Evolutionary conservation across 64 coral and sea anemone species (phyloP).

Genomic region (Stichodactyla mertensii): DNA sequence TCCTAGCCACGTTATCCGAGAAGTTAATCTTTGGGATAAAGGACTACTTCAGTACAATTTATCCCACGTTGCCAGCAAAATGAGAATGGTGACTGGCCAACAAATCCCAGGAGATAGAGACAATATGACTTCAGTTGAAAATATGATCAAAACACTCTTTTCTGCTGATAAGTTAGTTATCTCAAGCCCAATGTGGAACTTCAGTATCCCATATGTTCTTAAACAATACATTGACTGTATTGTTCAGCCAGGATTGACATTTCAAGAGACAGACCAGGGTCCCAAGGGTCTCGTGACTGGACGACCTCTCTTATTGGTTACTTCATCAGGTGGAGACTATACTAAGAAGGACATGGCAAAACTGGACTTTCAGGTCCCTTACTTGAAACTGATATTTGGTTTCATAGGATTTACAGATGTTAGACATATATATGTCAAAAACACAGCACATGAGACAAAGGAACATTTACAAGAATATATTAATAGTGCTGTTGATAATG

Average conservation of each 20-base stretch:
- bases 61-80: constrained; percentile 97
- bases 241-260: constrained; percentile 93
- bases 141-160: constrained; percentile 83
- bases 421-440: constrained; percentile 93
- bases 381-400: constrained; percentile 86
- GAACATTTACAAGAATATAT: constrained; percentile 49
- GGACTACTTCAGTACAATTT: constrained; percentile 84
- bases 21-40: constrained; percentile 95
- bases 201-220: constrained; percentile 94
- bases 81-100: constrained; percentile 78
- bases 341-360: constrained; percentile 53
- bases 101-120: constrained; percentile 44
- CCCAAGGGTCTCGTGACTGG: constrained; percentile 69
- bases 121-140: constrained; percentile 73
- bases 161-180: constrained; percentile 88
- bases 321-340: constrained; percentile 86
- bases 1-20: constrained; percentile 49
- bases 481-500: constrained; percentile 28
- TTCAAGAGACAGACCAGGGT: constrained; percentile 68
- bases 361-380: constrained; percentile 92
- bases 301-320: constrained; percentile 72
- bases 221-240: constrained; percentile 99
- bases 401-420: constrained; percentile 93
- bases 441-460: constrained; percentile 63
- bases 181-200: constrained; percentile 98